A percentile compares a stretch with the other conserved stretches of the same genome.
Conservation (phyloP, 2,888 invertebrate species). For the Drosophila kambysellisi region DNA sequence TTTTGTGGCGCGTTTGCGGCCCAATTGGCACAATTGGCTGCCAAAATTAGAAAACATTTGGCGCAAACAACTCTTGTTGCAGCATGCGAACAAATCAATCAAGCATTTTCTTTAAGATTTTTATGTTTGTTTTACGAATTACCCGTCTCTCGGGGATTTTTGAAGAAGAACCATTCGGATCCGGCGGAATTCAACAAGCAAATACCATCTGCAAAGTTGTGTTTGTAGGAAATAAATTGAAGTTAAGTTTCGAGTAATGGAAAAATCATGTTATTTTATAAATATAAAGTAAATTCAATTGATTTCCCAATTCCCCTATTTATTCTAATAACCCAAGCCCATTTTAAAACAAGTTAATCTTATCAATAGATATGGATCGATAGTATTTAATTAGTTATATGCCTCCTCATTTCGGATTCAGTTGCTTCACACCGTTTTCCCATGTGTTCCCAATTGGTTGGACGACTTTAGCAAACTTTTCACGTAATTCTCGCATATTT, state of each 20-base stretch:
- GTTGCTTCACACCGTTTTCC: neutral
- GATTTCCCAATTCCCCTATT: neutral
- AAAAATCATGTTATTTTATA: neutral
- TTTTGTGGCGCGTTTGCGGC: slow-evolving; percentile 40
- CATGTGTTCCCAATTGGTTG: neutral
- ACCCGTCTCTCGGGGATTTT: neutral
- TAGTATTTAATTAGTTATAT: neutral
- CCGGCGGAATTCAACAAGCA: neutral
- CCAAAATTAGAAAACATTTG: slow-evolving; percentile 64
- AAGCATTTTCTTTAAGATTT: slow-evolving; percentile 16
- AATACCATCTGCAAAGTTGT: neutral
- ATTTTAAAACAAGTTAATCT: neutral
- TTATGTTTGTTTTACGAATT: neutral
- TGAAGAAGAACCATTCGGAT: no score
- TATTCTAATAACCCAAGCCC: neutral
- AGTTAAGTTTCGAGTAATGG: neutral
- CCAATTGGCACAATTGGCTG: slow-evolving; percentile 65
- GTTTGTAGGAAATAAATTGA: neutral
- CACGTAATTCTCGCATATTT: slow-evolving; percentile 52
- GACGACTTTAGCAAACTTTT: slow-evolving; percentile 13
- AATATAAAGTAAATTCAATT: neutral
- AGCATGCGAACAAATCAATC: slow-evolving; percentile 67
- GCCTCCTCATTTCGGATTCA: neutral
- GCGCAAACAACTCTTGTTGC: slow-evolving; percentile 28
- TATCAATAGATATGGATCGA: neutral